phyloP scores from a whole-genome alignment of 2,797 vertebrate genomes.

The Picus viridis region DNA sequence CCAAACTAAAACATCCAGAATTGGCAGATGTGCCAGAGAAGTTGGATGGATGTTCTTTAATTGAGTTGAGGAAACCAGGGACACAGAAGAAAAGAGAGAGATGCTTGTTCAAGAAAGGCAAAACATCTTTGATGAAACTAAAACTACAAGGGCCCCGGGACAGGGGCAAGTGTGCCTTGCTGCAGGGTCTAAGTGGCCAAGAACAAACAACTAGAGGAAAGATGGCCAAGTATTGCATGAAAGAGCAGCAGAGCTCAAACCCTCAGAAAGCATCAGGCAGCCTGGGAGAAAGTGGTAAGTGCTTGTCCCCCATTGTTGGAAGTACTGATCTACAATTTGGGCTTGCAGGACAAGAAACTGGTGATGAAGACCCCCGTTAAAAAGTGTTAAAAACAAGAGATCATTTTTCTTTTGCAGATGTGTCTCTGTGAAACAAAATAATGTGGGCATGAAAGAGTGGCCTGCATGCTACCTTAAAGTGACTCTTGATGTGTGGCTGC shows the following conservation, averaged over 20 bases:
- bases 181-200: neutral
- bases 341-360: neutral
- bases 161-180: neutral
- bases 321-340: neutral
- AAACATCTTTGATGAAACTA: neutral
- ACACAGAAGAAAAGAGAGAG: neutral
- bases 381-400: neutral
- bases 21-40: neutral
- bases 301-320: neutral
- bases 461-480: neutral
- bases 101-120: neutral
- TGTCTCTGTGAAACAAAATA: neutral
- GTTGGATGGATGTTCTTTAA: neutral
- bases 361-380: neutral
- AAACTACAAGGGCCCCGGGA: neutral
- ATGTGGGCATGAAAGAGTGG: neutral
- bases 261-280: neutral
- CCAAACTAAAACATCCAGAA: neutral
- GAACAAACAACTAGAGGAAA: neutral
- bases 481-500: neutral
- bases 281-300: neutral
- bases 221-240: fast-evolving
- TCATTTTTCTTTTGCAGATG: neutral
- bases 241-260: neutral
- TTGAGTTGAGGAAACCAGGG: neutral